Evolutionary conservation across 2,797 vertebrate genomes (phyloP).

Genomic region (Gymnocypris eckloni): DNA sequence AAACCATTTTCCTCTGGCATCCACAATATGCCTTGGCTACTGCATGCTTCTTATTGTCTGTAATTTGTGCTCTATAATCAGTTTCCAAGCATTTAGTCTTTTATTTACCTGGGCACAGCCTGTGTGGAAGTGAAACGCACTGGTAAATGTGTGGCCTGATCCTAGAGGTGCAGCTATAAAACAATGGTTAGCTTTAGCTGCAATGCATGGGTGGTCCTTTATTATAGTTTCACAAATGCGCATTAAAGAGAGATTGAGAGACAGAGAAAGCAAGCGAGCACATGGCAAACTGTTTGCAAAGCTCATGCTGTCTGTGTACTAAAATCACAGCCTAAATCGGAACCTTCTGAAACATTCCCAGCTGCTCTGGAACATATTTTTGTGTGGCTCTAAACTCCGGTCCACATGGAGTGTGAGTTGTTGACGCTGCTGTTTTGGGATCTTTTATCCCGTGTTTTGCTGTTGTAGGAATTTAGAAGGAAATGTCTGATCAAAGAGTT

Average conservation of each 20-base stretch:
- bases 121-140: conserved; percentile 40
- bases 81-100: conserved; percentile 30
- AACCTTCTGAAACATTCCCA: conserved; percentile 33
- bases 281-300: not conserved
- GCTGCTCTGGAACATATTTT: conserved; percentile 36
- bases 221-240: conserved; percentile 20
- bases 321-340: conserved; percentile 16
- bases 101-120: conserved; percentile 34
- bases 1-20: not conserved
- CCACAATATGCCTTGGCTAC: conserved; percentile 10
- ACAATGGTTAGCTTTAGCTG: conserved; percentile 51
- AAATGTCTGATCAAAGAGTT: not conserved
- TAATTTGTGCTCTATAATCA: conserved; percentile 35
- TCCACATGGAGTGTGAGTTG: not conserved
- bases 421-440: conserved; percentile 23
- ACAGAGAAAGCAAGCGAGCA: not conserved
- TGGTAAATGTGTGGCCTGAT: conserved; percentile 28
- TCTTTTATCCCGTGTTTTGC: not conserved
- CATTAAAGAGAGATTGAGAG: conserved; percentile 1
- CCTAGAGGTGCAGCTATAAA: conserved; percentile 38
- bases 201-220: conserved; percentile 51
- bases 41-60: conserved; percentile 20
- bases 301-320: conserved; percentile 16
- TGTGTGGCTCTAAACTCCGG: not conserved
- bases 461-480: not conserved